Evolutionary conservation across 2,888 invertebrate species (phyloP).

Genomic region (Leptinotarsa tumamoca): DNA sequence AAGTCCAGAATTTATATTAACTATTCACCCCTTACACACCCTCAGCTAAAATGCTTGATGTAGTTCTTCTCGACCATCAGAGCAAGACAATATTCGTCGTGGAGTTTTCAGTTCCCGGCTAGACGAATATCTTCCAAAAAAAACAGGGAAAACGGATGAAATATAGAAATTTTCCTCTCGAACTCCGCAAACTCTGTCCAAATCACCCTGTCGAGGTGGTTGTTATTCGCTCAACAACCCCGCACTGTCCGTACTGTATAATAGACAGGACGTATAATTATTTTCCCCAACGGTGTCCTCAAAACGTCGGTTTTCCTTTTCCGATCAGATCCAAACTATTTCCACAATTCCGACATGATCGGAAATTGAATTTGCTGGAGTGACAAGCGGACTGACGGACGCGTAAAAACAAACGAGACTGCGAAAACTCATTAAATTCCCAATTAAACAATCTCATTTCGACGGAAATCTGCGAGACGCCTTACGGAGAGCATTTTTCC

Average conservation of each 20-base stretch:
- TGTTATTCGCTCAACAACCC: neutral
- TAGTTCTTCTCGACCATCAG: too few species aligned
- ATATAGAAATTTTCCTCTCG: too few species aligned
- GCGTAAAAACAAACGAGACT: neutral
- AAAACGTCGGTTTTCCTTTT: neutral
- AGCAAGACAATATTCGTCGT: too few species aligned
- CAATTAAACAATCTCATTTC: constrained; percentile 30
- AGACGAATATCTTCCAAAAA: too few species aligned
- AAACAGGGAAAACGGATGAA: too few species aligned
- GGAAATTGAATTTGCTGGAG: constrained; percentile 8
- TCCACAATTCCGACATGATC: neutral
- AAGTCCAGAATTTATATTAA: too few species aligned
- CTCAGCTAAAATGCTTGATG: too few species aligned
- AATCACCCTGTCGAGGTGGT: too few species aligned
- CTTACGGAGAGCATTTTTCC: constrained; percentile 38
- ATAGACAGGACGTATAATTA: neutral
- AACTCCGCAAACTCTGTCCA: too few species aligned
- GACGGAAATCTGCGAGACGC: constrained; percentile 28
- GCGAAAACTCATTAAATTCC: constrained; percentile 30
- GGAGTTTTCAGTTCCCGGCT: too few species aligned
- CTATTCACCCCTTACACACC: too few species aligned
- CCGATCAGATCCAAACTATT: constrained; percentile 6
- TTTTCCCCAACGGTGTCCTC: neutral
- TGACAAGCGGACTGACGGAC: neutral
- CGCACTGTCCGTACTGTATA: neutral